Percentiles rank a stretch among this genome's conserved stretches.
phyloP scores from a whole-genome alignment of 2,797 vertebrate species.

The Emydoidea blandingii region DNA sequence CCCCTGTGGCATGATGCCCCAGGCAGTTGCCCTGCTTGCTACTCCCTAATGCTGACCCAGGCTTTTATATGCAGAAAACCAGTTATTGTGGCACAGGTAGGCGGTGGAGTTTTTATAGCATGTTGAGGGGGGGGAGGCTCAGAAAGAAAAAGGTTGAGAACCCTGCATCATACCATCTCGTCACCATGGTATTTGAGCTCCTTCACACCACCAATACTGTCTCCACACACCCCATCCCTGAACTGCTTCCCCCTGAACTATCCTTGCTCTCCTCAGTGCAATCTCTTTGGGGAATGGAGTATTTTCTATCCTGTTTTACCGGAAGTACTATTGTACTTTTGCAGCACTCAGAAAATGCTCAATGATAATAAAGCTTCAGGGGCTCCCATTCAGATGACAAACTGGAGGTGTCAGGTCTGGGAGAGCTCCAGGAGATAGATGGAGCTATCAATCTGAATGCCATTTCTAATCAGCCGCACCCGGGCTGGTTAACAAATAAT shows the following conservation, averaged over 20 bases:
- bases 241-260: not conserved
- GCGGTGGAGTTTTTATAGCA: too few species aligned
- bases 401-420: not conserved
- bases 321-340: not conserved
- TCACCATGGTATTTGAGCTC: not conserved
- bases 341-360: not conserved
- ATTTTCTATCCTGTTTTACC: not conserved
- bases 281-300: not conserved
- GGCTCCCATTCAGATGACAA: fast-evolving
- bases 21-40: too few species aligned
- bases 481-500: constrained; percentile 38
- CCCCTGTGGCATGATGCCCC: too few species aligned
- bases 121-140: too few species aligned
- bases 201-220: not conserved
- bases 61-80: too few species aligned
- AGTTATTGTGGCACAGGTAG: too few species aligned
- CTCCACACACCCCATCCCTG: not conserved
- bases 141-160: too few species aligned
- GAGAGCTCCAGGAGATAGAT: not conserved
- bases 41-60: too few species aligned
- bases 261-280: not conserved
- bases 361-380: fast-evolving
- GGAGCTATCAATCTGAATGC: not conserved
- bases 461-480: constrained; percentile 37
- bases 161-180: not conserved